Evolutionary conservation across 2,888 invertebrate species (phyloP).

Genomic region (Volucella bombylans): DNA sequence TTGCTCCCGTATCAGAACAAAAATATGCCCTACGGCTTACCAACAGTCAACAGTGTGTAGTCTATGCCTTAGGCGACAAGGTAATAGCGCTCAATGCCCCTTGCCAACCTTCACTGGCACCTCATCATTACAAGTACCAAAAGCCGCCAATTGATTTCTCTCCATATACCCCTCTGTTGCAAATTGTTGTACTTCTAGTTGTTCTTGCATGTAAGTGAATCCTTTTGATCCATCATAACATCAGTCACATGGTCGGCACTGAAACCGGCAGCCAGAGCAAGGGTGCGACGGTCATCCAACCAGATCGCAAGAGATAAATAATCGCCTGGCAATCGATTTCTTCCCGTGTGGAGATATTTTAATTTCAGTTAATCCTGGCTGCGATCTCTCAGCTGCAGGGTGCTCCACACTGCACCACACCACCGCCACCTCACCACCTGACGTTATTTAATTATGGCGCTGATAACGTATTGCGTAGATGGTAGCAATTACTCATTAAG

Average conservation of each 20-base stretch:
- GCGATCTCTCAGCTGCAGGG: conserved; percentile 44
- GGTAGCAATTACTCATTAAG: conserved; percentile 82
- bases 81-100: conserved; percentile 34
- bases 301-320: conserved; percentile 68
- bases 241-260: conserved; percentile 47
- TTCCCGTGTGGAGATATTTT: conserved; percentile 66
- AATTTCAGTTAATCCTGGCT: conserved; percentile 70
- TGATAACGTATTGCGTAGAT: conserved; percentile 82
- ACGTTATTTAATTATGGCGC: conserved; percentile 82
- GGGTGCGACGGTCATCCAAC: conserved; percentile 33
- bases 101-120: conserved; percentile 14
- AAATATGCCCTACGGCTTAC: conserved; percentile 24
- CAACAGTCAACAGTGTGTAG: background rate
- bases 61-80: conserved; percentile 33
- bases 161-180: too few relatives aligned
- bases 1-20: background rate
- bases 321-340: conserved; percentile 70
- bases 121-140: background rate
- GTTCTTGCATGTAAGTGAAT: conserved; percentile 41
- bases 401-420: conserved; percentile 35
- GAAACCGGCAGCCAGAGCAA: background rate
- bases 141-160: conserved; percentile 25
- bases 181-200: background rate
- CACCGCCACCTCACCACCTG: conserved; percentile 77
- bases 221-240: conserved; percentile 70